phyloP scores from a whole-genome alignment of 2,113 vertebrate species.

The Oncorhynchus mykiss region DNA sequence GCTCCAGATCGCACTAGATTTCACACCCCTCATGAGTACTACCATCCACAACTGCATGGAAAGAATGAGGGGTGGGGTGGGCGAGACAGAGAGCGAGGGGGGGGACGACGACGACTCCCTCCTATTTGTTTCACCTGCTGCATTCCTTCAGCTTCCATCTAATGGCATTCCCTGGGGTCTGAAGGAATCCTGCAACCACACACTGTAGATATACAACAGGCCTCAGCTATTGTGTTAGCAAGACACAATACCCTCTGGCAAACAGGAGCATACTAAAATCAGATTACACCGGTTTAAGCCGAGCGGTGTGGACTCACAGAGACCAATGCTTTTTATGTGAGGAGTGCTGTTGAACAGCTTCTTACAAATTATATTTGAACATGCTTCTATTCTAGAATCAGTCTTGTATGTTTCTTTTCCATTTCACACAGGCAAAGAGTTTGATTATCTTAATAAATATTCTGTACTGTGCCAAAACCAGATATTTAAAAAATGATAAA shows the following conservation, averaged over 20 bases:
- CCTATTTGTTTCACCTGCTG: constrained; percentile 90
- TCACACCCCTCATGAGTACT: constrained; percentile 80
- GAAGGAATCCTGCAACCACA: constrained; percentile 74
- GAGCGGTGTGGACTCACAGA: not conserved
- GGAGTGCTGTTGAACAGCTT: not conserved
- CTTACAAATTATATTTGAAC: not conserved
- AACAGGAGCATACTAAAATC: constrained; percentile 47
- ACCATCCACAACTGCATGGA: constrained; percentile 77
- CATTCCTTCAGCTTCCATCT: constrained; percentile 84
- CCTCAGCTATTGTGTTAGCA: constrained; percentile 58
- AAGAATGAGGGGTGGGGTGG: constrained; percentile 58
- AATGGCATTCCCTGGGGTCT: constrained; percentile 77
- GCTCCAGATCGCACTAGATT: constrained; percentile 82
- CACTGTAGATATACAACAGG: constrained; percentile 60
- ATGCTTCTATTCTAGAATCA: not conserved
- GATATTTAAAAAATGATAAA: too few species aligned
- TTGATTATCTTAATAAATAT: too few species aligned
- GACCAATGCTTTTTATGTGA: too few species aligned
- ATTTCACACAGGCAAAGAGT: not conserved
- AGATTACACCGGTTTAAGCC: constrained; percentile 14
- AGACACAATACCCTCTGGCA: constrained; percentile 53
- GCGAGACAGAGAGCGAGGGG: constrained; percentile 4
- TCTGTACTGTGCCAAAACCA: too few species aligned
- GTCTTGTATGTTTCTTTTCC: not conserved
- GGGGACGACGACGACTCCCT: too few species aligned